Percentiles rank a stretch among this genome's conserved stretches.
Conservation (phyloP, 2,888 invertebrate species). For the Zaprionus lineosus region DNA sequence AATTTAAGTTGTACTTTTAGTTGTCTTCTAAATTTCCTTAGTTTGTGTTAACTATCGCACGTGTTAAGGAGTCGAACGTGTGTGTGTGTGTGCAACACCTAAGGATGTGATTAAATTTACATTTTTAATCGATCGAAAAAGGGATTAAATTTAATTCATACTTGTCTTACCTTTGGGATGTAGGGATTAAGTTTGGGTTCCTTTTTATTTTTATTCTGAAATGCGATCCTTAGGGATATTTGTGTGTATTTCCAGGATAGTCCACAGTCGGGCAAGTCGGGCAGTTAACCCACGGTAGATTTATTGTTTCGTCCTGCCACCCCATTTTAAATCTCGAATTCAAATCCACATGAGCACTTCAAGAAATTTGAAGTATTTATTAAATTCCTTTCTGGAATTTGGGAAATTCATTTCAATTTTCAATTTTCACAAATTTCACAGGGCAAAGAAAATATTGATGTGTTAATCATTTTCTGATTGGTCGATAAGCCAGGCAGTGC, state of each 20-base stretch:
- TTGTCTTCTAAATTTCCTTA: constrained; percentile 3
- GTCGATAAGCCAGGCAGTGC: constrained; percentile 19
- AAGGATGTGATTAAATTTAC: too few species aligned
- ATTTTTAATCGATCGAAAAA: too few species aligned
- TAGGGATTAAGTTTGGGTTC: too few species aligned
- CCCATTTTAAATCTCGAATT: constrained; percentile 6
- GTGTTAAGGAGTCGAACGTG: too few species aligned
- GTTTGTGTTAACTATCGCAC: too few species aligned
- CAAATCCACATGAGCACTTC: constrained; percentile 4
- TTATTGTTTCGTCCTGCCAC: not conserved
- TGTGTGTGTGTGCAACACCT: too few species aligned
- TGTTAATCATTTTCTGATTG: constrained; percentile 13
- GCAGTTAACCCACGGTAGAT: not conserved
- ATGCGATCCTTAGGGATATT: too few species aligned
- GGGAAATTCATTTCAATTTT: not conserved
- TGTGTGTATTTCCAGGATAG: not conserved
- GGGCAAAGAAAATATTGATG: too few species aligned
- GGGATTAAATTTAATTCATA: too few species aligned
- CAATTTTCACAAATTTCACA: not conserved
- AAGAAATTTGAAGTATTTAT: constrained; percentile 1
- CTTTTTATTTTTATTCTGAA: too few species aligned
- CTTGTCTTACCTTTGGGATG: too few species aligned
- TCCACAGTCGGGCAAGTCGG: too few species aligned
- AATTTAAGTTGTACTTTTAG: constrained; percentile 23
- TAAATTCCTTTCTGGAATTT: constrained; percentile 15